Percentiles rank a stretch among this genome's conserved stretches.
These are phyloP conservation scores for Reticulitermes lucifugus DNA, from an alignment of 2,888 invertebrate genomes.

Conservation along the genomic window DNA sequence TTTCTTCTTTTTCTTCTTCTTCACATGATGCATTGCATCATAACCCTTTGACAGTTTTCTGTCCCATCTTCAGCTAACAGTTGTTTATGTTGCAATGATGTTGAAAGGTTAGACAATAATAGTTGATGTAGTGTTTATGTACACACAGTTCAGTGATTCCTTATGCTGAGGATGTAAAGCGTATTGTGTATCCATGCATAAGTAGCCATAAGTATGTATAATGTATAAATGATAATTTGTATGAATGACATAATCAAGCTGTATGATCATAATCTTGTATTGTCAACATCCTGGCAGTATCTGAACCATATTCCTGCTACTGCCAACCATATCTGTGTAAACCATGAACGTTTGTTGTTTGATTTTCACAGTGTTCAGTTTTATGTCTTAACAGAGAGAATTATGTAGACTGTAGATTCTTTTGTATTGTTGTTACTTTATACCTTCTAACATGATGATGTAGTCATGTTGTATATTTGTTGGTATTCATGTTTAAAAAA, in stretches of 20 bases:
- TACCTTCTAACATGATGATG: neutral
- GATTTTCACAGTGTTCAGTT: neutral
- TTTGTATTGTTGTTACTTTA: slow-evolving; percentile 22
- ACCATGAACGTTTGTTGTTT: neutral
- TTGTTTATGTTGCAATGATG: slow-evolving; percentile 22
- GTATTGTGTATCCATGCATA: neutral
- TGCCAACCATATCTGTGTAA: neutral
- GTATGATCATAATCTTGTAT: neutral
- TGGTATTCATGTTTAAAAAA: slow-evolving; percentile 20
- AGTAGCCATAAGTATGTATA: neutral
- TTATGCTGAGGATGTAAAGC: neutral
- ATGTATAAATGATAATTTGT: neutral
- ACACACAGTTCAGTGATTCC: slow-evolving; percentile 13
- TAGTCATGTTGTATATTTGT: slow-evolving; percentile 35
- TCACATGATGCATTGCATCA: neutral
- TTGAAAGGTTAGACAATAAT: slow-evolving; percentile 46
- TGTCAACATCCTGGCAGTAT: neutral
- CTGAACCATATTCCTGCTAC: neutral
- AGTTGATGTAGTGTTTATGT: slow-evolving; percentile 39
- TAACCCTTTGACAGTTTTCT: slow-evolving; percentile 17
- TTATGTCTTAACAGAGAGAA: slow-evolving; percentile 4
- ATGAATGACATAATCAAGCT: no score
- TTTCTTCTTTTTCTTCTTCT: slow-evolving; percentile 25
- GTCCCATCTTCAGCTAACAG: slow-evolving; percentile 26
- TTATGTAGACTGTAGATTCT: neutral